Base-by-base conservation (phyloP, 1,140 invertebrate species). In the Penaeus indicus region DNA sequence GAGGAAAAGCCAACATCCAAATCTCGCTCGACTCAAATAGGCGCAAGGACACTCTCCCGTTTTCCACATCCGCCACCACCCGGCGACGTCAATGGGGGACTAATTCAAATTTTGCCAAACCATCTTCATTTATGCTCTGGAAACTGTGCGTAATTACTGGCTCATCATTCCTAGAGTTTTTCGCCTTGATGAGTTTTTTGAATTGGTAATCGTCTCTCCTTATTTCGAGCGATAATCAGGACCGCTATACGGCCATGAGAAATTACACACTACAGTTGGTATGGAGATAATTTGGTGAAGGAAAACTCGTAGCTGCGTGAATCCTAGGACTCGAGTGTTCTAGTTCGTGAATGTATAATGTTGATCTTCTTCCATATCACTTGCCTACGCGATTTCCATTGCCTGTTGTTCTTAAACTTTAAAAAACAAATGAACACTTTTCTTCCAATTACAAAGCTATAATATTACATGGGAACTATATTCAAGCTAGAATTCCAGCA, bases 161-260 rank as follows among this genome's bases (percentile, higher is more conserved):
- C 64, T 62, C n/a, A 38, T 38, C 82, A 11, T 84, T 64, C 62
- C 63, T 84, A 67, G 82, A 67, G 62, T 54, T 84, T 84, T 84
- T 84, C 82, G 82, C 82, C 38, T 84, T 84, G 64, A 84, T 84
- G 82, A 64, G 27, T 84, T 84, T 84, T 84, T 84, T 84, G 63
- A 84, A 84, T 84, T 42, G 63, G 82, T 84, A 64, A 84, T 84
- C 64, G 62, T 62, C 63, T 67, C 82, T 64, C 64, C 82, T 84
- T 84, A 64, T 84, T 84, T 84, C 38, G 62, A n/a, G 82, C 38
- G 42, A 11, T 84, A 64, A 64, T 83, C 62, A 84, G 54, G 54
- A 54, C 54, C 54, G 54, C 54, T 54, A 54, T 80, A 47, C 47
- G 78, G 72, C 22, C 18, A 25, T 22, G 47, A 60, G 78, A 60